phyloP scores from a whole-genome alignment of 2,888 invertebrate genomes.

The Blastobasis lacticolella region DNA sequence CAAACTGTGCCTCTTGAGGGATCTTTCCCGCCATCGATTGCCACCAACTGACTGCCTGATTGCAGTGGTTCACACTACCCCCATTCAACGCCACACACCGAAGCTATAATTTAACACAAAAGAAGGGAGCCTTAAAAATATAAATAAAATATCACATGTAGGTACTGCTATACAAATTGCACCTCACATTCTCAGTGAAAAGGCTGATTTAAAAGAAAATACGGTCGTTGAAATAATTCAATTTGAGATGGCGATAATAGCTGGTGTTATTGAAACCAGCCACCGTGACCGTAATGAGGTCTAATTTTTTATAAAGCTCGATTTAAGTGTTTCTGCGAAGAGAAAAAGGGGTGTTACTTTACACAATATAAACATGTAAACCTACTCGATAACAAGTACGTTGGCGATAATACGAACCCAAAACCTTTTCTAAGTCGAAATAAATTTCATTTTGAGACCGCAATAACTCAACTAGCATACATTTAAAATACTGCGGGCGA shows the following conservation, averaged over 20 bases:
- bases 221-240: slow-evolving; percentile 12
- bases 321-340: too few relatives aligned
- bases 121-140: too few relatives aligned
- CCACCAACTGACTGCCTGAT: slow-evolving; percentile 17
- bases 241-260: slow-evolving; percentile 15
- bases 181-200: slow-evolving; percentile 22
- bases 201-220: slow-evolving; percentile 14
- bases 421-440: too few relatives aligned
- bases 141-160: too few relatives aligned
- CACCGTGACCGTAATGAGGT: slow-evolving; percentile 4
- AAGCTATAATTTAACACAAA: slow-evolving; percentile 22
- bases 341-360: too few relatives aligned
- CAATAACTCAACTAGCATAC: too few relatives aligned
- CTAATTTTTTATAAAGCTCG: too few relatives aligned
- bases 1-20: slow-evolving; percentile 23
- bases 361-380: too few relatives aligned
- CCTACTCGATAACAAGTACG: too few relatives aligned
- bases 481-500: too few relatives aligned
- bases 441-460: too few relatives aligned
- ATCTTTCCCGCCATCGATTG: slow-evolving; percentile 23
- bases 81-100: slow-evolving; percentile 6
- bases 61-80: slow-evolving; percentile 12
- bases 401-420: too few relatives aligned
- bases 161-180: slow-evolving; percentile 19
- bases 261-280: slow-evolving; percentile 22